Percentiles rank a stretch among this genome's conserved stretches.
Evolutionary conservation across 2,797 vertebrate genomes (phyloP).

Genomic region (Xyrichtys novacula): DNA sequence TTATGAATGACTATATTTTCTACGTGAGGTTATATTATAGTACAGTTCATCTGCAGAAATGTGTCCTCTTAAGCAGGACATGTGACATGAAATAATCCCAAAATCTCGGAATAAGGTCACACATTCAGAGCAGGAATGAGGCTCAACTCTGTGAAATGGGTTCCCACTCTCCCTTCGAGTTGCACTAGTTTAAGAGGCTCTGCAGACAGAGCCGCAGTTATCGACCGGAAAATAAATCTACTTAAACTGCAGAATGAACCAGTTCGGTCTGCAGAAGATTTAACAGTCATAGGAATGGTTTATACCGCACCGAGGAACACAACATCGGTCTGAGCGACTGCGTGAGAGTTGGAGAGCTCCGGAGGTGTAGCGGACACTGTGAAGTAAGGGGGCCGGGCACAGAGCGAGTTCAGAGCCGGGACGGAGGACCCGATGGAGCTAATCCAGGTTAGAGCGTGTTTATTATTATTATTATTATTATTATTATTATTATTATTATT

Average conservation of each 20-base stretch:
- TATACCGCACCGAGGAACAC: background rate
- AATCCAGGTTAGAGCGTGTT: background rate
- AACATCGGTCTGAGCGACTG: background rate
- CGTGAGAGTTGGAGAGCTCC: background rate
- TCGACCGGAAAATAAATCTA: background rate
- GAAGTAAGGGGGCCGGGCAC: constrained; percentile 14
- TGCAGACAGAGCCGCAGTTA: background rate
- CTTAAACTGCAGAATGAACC: background rate
- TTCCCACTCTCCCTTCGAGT: background rate
- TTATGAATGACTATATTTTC: too few relatives aligned
- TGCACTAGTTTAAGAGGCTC: background rate
- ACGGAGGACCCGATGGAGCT: background rate
- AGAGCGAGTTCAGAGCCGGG: background rate
- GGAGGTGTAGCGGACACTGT: background rate
- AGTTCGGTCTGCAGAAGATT: background rate
- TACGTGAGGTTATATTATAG: too few relatives aligned
- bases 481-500: too few relatives aligned
- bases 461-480: background rate
- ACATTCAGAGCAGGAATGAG: too few relatives aligned
- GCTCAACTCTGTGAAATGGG: background rate
- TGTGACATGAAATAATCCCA: too few relatives aligned
- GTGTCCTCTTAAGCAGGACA: too few relatives aligned
- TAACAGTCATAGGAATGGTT: background rate
- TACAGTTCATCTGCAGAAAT: too few relatives aligned
- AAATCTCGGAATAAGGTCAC: too few relatives aligned